Percentiles rank a stretch among this genome's conserved stretches.
Conservation (phyloP, 1,140 invertebrate genomes). For the Rhagoletis pomonella region DNA sequence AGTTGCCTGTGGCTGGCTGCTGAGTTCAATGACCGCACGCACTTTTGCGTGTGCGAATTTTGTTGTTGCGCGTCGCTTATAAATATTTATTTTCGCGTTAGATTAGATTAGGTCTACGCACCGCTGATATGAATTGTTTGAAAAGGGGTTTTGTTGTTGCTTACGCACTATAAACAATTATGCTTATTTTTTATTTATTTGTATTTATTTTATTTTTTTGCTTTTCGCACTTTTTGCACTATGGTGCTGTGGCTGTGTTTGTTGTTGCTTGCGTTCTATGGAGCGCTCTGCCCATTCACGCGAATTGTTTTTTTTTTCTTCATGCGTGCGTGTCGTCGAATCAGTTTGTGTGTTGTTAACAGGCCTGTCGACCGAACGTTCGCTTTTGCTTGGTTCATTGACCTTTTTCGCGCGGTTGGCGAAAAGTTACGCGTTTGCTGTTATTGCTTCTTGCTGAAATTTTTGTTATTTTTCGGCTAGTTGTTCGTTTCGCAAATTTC, state of each 20-base stretch:
- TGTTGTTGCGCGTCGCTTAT: constrained; percentile 7
- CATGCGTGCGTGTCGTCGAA: constrained; percentile 44
- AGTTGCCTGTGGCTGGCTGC: neutral
- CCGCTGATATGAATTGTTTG: constrained; percentile 19
- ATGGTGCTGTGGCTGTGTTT: neutral
- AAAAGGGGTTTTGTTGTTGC: neutral
- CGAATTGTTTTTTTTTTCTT: too few relatives aligned
- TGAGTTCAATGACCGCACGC: constrained; percentile 45
- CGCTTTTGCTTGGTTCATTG: constrained; percentile 44
- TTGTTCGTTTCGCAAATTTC: constrained; percentile 14
- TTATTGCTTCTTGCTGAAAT: constrained; percentile 21
- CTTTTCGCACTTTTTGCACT: neutral
- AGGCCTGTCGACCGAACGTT: constrained; percentile 15
- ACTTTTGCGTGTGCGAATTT: constrained; percentile 47
- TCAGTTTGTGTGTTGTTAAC: neutral
- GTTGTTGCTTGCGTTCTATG: constrained; percentile 35
- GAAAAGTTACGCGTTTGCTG: constrained; percentile 27
- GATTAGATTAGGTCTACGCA: neutral
- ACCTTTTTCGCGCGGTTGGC: constrained; percentile 51
- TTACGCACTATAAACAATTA: neutral
- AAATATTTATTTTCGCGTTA: neutral
- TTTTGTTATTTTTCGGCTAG: constrained; percentile 23
- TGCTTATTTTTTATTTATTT: neutral
- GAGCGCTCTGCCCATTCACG: neutral
- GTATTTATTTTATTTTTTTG: constrained; percentile 9